A percentile compares a stretch with the other conserved stretches of the same genome.
Evolutionary conservation across 2,888 invertebrate species (phyloP).

Genomic region (Hermaeophaga mercurialis): DNA sequence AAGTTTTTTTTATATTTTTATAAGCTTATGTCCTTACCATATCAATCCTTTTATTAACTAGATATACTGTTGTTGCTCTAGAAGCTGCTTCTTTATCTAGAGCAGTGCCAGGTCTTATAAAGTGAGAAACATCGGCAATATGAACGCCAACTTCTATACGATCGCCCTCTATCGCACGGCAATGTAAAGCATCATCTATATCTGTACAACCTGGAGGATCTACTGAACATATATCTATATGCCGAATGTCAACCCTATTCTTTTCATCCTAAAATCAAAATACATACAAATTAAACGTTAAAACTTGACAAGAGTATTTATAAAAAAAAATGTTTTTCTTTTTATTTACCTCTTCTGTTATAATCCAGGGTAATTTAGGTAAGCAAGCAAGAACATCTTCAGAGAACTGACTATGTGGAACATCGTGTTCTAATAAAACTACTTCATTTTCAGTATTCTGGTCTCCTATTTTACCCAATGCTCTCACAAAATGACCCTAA

Average conservation of each 20-base stretch:
- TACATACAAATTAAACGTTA: too few relatives aligned
- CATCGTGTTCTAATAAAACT: constrained; percentile 92
- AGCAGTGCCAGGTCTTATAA: constrained; percentile 90
- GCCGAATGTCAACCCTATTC: constrained; percentile 82
- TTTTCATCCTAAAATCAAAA: constrained; percentile 72
- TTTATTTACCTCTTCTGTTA: constrained; percentile 73
- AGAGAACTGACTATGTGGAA: constrained; percentile 94
- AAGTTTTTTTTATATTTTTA: not conserved
- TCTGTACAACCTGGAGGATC: constrained; percentile 99
- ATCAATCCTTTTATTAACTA: constrained; percentile 90
- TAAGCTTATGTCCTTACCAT: constrained; percentile 66
- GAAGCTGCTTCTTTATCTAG: constrained; percentile 90
- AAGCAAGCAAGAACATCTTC: constrained; percentile 91
- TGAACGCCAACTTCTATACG: constrained; percentile 92
- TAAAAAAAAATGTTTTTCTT: too few relatives aligned
- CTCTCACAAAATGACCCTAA: constrained; percentile 91
- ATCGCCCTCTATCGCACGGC: constrained; percentile 73
- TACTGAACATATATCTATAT: constrained; percentile 89
- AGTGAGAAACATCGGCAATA: constrained; percentile 98
- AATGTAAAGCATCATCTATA: constrained; percentile 98
- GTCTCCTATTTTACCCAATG: constrained; percentile 90
- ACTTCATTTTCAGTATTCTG: constrained; percentile 97
- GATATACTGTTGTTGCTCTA: constrained; percentile 95
- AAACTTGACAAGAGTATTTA: too few relatives aligned
- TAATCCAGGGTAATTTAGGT: constrained; percentile 87